Percentiles rank a stretch among this genome's conserved stretches.
Evolutionary conservation across 2,113 vertebrate species (phyloP).

Genomic region (Macrotis lagotis): DNA sequence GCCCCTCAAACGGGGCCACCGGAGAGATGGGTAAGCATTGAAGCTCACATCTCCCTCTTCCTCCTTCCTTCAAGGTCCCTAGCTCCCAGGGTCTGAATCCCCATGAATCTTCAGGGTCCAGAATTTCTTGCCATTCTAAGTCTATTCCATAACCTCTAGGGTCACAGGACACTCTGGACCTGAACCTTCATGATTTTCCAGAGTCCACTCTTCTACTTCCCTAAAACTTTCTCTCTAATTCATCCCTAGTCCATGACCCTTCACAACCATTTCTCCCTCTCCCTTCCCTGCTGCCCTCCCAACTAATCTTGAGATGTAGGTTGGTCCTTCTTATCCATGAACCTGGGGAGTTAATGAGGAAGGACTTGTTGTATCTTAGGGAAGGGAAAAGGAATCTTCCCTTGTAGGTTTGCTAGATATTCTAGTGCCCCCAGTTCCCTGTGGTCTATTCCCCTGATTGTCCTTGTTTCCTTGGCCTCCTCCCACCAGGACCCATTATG

Average conservation of each 20-base stretch:
- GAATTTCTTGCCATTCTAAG: not conserved
- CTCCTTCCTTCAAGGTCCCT: not conserved
- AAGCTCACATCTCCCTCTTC: not conserved
- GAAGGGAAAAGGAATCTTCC: not conserved
- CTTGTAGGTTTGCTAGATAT: not conserved
- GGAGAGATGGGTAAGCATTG: constrained; percentile 73
- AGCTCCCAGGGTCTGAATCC: not conserved
- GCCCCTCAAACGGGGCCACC: constrained; percentile 74
- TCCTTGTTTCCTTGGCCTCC: not conserved
- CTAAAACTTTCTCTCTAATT: not conserved
- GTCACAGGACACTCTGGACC: not conserved
- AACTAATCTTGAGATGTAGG: not conserved
- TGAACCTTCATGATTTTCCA: not conserved
- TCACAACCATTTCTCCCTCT: not conserved
- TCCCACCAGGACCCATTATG: fast-evolving
- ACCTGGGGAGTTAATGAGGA: not conserved
- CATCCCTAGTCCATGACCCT: not conserved
- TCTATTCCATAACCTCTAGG: not conserved
- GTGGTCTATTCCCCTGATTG: not conserved
- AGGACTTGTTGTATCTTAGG: not conserved
- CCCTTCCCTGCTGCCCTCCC: not conserved
- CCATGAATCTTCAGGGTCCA: not conserved
- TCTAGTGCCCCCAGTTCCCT: not conserved
- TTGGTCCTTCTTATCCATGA: not conserved
- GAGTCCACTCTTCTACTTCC: not conserved